phyloP scores from a whole-genome alignment of 2,888 invertebrate genomes.

The Cataglyphis altisquamis region DNA sequence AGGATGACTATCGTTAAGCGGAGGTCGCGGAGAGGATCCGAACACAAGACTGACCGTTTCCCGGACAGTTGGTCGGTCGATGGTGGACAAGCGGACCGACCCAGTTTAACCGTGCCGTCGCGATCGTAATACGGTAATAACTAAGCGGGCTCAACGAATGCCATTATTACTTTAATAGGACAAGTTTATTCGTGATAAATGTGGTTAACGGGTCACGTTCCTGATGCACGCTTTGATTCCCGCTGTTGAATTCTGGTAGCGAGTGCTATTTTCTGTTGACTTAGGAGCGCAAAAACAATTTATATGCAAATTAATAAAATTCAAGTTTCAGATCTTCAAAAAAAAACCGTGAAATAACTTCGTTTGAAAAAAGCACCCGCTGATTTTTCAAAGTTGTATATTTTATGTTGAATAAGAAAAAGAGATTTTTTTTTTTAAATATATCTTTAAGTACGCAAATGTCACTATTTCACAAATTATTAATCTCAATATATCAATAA shows the following conservation, averaged over 20 bases:
- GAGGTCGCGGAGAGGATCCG: slow-evolving; percentile 32
- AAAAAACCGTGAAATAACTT: too few species aligned
- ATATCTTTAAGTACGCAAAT: neutral
- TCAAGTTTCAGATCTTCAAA: neutral
- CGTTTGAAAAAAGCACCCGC: too few species aligned
- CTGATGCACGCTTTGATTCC: neutral
- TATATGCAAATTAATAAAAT: neutral
- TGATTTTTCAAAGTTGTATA: neutral
- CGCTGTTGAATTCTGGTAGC: neutral
- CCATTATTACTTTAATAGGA: slow-evolving; percentile 62
- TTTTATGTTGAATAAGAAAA: neutral
- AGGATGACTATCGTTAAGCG: slow-evolving; percentile 50
- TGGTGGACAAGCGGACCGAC: neutral
- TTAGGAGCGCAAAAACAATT: neutral
- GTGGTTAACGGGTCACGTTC: neutral
- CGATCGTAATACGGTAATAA: slow-evolving; percentile 39
- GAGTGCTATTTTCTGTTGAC: neutral
- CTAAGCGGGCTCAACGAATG: slow-evolving; percentile 37
- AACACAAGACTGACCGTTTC: slow-evolving; percentile 56
- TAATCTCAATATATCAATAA: neutral
- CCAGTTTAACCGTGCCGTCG: slow-evolving; percentile 6
- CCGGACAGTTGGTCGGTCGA: neutral
- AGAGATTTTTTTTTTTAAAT: neutral
- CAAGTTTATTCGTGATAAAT: slow-evolving; percentile 34
- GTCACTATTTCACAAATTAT: neutral